A percentile compares a stretch with the other conserved stretches of the same genome.
These are phyloP conservation scores for Pogonus chalceus DNA, from an alignment of 1,140 invertebrate genomes.

Conservation along the genomic window DNA sequence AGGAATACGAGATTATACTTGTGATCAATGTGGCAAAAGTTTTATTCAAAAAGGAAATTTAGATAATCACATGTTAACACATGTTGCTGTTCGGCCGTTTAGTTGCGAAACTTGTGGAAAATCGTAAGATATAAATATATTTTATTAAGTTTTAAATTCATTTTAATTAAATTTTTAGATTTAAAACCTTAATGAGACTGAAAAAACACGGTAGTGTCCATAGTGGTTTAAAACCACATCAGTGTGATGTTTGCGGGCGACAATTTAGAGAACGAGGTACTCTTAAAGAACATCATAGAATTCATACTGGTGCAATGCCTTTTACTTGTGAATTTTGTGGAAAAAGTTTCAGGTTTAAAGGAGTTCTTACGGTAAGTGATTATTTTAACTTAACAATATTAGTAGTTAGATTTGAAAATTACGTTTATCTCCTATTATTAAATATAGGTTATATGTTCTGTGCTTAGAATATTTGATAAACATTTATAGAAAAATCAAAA, in stretches of 20 bases:
- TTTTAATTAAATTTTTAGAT: slow-evolving; percentile 29
- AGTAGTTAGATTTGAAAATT: too few relatives aligned
- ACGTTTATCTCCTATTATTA: too few relatives aligned
- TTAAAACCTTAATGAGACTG: slow-evolving; percentile 41
- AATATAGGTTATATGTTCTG: too few relatives aligned
- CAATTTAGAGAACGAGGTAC: slow-evolving; percentile 56
- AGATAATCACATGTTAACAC: slow-evolving; percentile 48
- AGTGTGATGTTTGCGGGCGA: slow-evolving; percentile 62
- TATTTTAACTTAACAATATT: too few relatives aligned
- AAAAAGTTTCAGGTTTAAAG: slow-evolving; percentile 57
- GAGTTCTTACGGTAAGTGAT: slow-evolving; percentile 45
- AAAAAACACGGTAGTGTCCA: slow-evolving; percentile 50
- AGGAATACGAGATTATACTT: slow-evolving; percentile 41
- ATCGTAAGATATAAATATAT: slow-evolving; percentile 15
- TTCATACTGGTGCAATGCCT: slow-evolving; percentile 81
- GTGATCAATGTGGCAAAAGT: slow-evolving; percentile 50
- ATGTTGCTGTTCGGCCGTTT: slow-evolving; percentile 36
- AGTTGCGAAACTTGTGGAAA: slow-evolving; percentile 38
- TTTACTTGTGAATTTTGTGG: slow-evolving; percentile 61
- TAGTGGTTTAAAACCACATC: slow-evolving; percentile 60
- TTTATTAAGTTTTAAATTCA: not conserved
- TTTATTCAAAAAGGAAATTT: slow-evolving; percentile 50
- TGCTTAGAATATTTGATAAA: too few relatives aligned
- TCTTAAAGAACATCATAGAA: slow-evolving; percentile 48
- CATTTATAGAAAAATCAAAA: too few relatives aligned